phyloP scores from a whole-genome alignment of 2,797 vertebrate genomes.

The Betta splendens region DNA sequence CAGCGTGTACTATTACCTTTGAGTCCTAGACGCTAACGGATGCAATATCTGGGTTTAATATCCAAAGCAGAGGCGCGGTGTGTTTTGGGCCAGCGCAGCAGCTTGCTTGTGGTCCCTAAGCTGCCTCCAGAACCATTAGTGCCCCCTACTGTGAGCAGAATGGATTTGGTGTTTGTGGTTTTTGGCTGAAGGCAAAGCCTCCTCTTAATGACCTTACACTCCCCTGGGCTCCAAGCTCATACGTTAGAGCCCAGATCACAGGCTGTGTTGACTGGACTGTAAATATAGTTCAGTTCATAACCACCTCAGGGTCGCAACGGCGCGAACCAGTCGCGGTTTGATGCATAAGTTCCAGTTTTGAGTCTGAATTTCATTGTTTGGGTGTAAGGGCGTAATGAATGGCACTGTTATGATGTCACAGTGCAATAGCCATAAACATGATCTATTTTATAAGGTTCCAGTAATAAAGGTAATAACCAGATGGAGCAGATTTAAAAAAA shows the following conservation, averaged over 20 bases:
- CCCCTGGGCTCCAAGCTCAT: conserved; percentile 51
- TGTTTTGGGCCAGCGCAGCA: conserved; percentile 49
- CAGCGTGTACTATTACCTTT: conserved; percentile 19
- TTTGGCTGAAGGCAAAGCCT: conserved; percentile 55
- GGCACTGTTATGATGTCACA: conserved; percentile 18
- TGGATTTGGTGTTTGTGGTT: conserved; percentile 54
- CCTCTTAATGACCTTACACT: conserved; percentile 54
- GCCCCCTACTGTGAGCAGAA: conserved; percentile 41
- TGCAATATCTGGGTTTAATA: conserved; percentile 57
- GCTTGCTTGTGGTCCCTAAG: conserved; percentile 33
- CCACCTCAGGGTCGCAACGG: conserved; percentile 39
- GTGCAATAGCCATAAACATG: conserved; percentile 46
- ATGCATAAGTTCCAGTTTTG: conserved; percentile 26
- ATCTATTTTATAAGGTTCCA: conserved; percentile 32
- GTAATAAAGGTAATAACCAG: conserved; percentile 66
- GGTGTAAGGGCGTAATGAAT: conserved; percentile 25
- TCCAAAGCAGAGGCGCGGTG: conserved; percentile 39
- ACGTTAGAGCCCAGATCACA: conserved; percentile 49
- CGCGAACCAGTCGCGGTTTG: conserved; percentile 9
- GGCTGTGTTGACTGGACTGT: conserved; percentile 65
- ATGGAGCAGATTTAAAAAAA: conserved; percentile 39
- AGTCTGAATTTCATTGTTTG: conserved; percentile 49
- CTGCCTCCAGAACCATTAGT: conserved; percentile 59
- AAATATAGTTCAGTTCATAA: conserved; percentile 60
- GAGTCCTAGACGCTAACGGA: conserved; percentile 5